These are phyloP conservation scores for Lanius collurio DNA, from an alignment of 2,113 vertebrate genomes.

Conservation along the genomic window DNA sequence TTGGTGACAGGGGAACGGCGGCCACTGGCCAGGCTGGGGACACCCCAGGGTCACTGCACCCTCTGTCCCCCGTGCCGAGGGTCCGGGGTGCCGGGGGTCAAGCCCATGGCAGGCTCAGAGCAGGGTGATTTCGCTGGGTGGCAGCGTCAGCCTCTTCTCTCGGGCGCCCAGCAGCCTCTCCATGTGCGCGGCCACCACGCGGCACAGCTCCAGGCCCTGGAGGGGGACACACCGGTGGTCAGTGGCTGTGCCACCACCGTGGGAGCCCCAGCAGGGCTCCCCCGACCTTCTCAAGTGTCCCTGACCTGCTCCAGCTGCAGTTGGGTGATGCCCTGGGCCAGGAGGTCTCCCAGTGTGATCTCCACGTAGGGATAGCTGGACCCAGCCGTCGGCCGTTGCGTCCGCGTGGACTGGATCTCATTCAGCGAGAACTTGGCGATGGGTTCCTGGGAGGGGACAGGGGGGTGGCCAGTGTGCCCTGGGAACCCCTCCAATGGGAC, in stretches of 20 bases:
- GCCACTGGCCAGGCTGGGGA: neutral
- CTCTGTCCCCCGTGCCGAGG: neutral
- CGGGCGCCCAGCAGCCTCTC: constrained; percentile 87
- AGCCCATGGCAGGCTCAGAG: constrained; percentile 66
- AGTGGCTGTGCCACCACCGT: fast-evolving
- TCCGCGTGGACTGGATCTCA: constrained; percentile 91
- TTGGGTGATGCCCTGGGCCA: constrained; percentile 86
- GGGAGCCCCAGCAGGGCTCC: neutral
- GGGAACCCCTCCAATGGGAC: neutral
- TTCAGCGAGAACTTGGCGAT: constrained; percentile 86
- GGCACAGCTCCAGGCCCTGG: constrained; percentile 92
- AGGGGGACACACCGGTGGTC: neutral
- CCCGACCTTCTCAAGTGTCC: fast-evolving
- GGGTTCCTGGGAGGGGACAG: constrained; percentile 74
- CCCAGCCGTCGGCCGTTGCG: constrained; percentile 85
- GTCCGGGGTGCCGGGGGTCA: neutral
- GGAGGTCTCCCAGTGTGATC: constrained; percentile 86
- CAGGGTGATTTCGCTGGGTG: constrained; percentile 95
- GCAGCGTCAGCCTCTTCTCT: constrained; percentile 91
- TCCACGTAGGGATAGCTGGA: constrained; percentile 95
- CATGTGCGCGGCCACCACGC: constrained; percentile 91
- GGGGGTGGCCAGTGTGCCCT: fast-evolving
- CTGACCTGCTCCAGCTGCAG: constrained; percentile 93
- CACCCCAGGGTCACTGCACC: neutral
- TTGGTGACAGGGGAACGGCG: neutral